Evolutionary conservation across 1,140 invertebrate genomes (phyloP).

Genomic region (Zaprionus ornatus): DNA sequence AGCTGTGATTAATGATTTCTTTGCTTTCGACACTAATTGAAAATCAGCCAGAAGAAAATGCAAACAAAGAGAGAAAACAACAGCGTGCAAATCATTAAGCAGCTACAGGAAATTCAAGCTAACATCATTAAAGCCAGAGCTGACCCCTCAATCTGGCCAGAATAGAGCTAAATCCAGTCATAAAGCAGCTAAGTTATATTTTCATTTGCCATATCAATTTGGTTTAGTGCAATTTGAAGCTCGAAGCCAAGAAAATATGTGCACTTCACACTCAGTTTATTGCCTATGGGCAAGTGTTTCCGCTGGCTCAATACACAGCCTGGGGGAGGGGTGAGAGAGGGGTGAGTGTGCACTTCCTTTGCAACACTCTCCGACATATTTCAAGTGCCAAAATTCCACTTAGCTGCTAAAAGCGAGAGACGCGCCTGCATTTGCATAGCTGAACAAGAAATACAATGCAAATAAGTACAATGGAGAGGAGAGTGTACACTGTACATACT

Average conservation of each 20-base stretch:
- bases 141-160: neutral
- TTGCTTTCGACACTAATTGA: conserved; percentile 74
- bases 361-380: conserved; percentile 21
- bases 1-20: conserved; percentile 75
- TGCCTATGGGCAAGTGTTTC: conserved; percentile 7
- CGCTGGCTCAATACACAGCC: neutral
- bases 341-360: neutral
- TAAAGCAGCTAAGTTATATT: neutral
- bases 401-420: conserved; percentile 58
- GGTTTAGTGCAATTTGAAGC: neutral
- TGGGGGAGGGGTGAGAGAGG: neutral
- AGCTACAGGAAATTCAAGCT: neutral
- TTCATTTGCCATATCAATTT: neutral
- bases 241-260: neutral
- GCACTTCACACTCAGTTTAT: neutral
- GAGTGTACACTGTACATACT: neutral
- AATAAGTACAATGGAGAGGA: conserved; percentile 26
- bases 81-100: conserved; percentile 24
- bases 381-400: conserved; percentile 76
- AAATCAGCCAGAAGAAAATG: conserved; percentile 50
- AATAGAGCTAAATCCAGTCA: neutral
- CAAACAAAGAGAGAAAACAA: conserved; percentile 21
- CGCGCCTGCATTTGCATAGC: conserved; percentile 55
- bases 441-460: conserved; percentile 40
- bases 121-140: neutral